Percentiles rank a stretch among this genome's conserved stretches.
Conservation (phyloP, 2,113 vertebrate genomes). For the Copsychus sechellarum region DNA sequence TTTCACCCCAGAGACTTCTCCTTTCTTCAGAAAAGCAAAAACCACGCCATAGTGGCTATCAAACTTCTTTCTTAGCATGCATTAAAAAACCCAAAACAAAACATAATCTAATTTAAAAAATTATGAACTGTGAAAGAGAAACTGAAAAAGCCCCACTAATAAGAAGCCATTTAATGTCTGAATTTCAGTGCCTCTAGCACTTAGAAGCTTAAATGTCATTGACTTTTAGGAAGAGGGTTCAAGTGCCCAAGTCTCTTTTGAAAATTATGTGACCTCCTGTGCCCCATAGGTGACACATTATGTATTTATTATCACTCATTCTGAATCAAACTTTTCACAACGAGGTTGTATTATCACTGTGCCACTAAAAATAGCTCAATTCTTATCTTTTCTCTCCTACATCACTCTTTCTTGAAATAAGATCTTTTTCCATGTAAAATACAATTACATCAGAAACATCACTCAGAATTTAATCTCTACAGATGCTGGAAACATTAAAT, state of each 20-base stretch:
- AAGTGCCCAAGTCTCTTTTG: background rate
- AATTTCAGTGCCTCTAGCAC: background rate
- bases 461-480: background rate
- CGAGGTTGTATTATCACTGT: background rate
- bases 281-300: background rate
- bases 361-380: background rate
- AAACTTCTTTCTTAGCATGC: fast-evolving
- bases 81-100: background rate
- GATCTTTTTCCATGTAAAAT: background rate
- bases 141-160: background rate
- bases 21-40: background rate
- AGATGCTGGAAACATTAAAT: background rate
- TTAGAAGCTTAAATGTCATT: background rate
- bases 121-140: background rate
- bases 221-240: background rate
- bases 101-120: background rate
- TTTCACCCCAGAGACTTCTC: background rate
- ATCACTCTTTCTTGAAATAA: background rate
- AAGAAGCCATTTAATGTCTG: background rate
- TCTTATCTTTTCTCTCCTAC: background rate
- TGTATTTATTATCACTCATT: background rate
- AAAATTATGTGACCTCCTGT: background rate
- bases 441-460: background rate
- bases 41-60: background rate
- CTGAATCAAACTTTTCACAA: background rate